Conservation (phyloP, 35 echinoderm and acorn worm genomes). For the Chiridota heheva region DNA sequence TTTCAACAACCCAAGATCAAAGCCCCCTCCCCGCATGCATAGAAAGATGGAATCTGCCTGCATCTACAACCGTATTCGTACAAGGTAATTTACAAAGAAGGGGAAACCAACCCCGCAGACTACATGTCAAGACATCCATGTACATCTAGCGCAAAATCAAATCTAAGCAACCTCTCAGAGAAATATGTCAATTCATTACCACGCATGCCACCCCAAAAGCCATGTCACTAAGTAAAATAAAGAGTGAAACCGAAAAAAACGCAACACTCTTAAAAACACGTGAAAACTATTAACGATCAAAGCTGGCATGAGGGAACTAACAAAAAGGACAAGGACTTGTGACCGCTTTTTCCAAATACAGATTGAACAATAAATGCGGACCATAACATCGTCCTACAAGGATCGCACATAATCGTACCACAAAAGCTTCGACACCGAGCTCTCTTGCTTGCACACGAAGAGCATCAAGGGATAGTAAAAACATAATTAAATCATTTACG, state of each 20-base stretch:
- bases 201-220: not conserved
- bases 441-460: constrained; percentile 29
- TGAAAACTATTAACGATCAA: too few species aligned
- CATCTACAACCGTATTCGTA: constrained; percentile 35
- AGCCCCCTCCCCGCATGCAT: constrained; percentile 37
- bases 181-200: not conserved
- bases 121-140: constrained; percentile 12
- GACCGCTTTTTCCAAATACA: too few species aligned
- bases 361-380: not conserved
- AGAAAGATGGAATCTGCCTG: constrained; percentile 33
- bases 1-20: constrained; percentile 8
- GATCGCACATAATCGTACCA: constrained; percentile 28
- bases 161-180: not conserved
- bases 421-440: constrained; percentile 16
- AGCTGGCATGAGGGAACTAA: too few species aligned
- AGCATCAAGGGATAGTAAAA: constrained; percentile 34
- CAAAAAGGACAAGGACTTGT: too few species aligned
- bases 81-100: not conserved
- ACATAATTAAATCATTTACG: constrained; percentile 32
- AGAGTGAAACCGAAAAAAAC: too few species aligned
- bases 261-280: too few species aligned
- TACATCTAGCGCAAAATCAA: not conserved
- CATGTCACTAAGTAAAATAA: not conserved
- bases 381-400: not conserved
- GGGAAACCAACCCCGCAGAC: constrained; percentile 27